Conservation (phyloP, 30 jellyfish, hydroid and myxozoan species). For the Chironex yamaguchii region DNA sequence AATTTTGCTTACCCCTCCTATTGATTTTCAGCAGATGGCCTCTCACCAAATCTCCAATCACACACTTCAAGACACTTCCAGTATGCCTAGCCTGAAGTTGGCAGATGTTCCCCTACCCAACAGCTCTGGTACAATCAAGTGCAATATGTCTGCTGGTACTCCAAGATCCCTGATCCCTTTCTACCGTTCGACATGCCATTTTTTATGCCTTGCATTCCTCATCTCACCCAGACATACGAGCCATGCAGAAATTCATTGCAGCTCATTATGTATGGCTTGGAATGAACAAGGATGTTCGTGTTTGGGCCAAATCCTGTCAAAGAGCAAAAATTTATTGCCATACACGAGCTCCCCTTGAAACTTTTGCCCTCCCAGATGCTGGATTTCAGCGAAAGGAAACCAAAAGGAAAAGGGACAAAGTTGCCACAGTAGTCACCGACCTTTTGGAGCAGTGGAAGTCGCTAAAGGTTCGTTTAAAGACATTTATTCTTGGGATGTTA, state of each 20-base stretch:
- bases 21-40: no score
- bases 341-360: constrained; percentile 2
- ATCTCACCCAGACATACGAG: constrained; percentile 25
- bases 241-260: constrained; percentile 10
- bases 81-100: background rate
- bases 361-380: constrained; percentile 1
- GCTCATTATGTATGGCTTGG: constrained; percentile 37
- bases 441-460: no score
- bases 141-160: background rate
- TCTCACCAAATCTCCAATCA: no score
- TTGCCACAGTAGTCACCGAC: no score
- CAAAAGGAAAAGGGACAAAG: no score
- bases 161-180: background rate
- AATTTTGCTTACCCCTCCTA: no score
- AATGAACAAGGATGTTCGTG: constrained; percentile 27
- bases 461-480: no score
- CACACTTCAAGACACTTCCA: no score
- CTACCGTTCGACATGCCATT: background rate
- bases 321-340: constrained; percentile 19
- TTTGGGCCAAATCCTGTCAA: constrained; percentile 46
- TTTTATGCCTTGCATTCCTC: background rate
- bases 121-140: background rate
- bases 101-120: background rate
- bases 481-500: no score
- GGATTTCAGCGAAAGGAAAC: no score